phyloP scores from a whole-genome alignment of 2,888 invertebrate genomes.

The Ennomos erosarius region DNA sequence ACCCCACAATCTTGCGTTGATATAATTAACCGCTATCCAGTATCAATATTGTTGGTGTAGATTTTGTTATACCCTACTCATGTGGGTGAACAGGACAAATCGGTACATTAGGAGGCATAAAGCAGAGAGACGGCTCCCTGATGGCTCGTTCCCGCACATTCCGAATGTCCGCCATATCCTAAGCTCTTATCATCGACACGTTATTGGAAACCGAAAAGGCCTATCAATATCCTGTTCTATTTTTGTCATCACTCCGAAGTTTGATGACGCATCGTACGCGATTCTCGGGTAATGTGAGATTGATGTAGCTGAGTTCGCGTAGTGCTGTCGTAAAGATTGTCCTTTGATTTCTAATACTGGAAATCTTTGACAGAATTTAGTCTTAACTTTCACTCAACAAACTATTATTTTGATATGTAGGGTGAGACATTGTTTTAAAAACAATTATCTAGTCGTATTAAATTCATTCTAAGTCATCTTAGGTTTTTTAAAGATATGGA shows the following conservation, averaged over 20 bases:
- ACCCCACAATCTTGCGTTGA: too few relatives aligned
- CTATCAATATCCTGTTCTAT: constrained; percentile 68
- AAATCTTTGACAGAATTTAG: too few relatives aligned
- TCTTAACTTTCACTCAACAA: too few relatives aligned
- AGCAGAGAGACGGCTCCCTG: constrained; percentile 59
- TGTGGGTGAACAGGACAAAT: constrained; percentile 40
- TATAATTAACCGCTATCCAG: constrained; percentile 3
- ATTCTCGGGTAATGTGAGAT: constrained; percentile 22
- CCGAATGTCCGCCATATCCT: constrained; percentile 48
- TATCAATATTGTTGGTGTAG: constrained; percentile 20
- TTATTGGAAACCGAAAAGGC: constrained; percentile 66
- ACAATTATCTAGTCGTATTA: too few relatives aligned
- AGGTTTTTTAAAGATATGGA: too few relatives aligned
- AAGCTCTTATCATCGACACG: constrained; percentile 61
- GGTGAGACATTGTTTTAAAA: too few relatives aligned
- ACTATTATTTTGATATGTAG: too few relatives aligned
- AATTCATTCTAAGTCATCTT: too few relatives aligned
- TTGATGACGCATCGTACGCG: constrained; percentile 25
- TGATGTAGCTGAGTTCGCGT: constrained; percentile 16
- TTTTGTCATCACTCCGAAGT: constrained; percentile 48
- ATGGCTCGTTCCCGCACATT: constrained; percentile 51
- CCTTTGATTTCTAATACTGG: constrained; percentile 3
- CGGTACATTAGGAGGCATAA: constrained; percentile 60
- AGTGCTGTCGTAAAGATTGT: constrained; percentile 15
- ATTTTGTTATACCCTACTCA: constrained; percentile 20